Conservation (phyloP, 2,797 vertebrate species). For the Petrocephalus sullivani region DNA sequence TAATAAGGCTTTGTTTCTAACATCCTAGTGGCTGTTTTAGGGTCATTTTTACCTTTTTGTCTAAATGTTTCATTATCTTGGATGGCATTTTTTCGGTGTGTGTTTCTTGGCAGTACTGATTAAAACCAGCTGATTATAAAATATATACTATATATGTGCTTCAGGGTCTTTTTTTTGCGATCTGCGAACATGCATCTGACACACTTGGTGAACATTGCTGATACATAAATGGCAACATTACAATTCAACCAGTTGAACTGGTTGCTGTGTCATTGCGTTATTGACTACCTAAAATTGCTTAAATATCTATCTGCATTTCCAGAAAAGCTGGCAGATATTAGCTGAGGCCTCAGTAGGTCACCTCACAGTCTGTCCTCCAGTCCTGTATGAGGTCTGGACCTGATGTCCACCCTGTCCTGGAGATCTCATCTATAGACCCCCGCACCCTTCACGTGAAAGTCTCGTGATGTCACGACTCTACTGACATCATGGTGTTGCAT, state of each 20-base stretch:
- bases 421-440: neutral
- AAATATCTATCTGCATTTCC: neutral
- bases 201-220: neutral
- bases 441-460: neutral
- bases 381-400: neutral
- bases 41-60: constrained; percentile 31
- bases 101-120: constrained; percentile 40
- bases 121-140: constrained; percentile 39
- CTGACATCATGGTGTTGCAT: no score
- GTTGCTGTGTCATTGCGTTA: neutral
- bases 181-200: neutral
- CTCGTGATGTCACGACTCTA: no score
- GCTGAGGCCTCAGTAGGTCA: neutral
- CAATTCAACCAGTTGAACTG: neutral
- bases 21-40: constrained; percentile 29
- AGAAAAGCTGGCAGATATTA: neutral
- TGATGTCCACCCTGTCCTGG: neutral
- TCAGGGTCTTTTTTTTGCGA: neutral
- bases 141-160: neutral
- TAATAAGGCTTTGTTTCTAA: constrained; percentile 36
- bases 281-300: neutral
- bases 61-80: constrained; percentile 31
- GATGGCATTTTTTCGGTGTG: constrained; percentile 25
- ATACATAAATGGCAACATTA: neutral
- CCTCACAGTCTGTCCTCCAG: neutral